Percentiles rank a stretch among this genome's conserved stretches.
phyloP scores from a whole-genome alignment of 2,797 vertebrate genomes.

The Odontamblyopus lacepedii region DNA sequence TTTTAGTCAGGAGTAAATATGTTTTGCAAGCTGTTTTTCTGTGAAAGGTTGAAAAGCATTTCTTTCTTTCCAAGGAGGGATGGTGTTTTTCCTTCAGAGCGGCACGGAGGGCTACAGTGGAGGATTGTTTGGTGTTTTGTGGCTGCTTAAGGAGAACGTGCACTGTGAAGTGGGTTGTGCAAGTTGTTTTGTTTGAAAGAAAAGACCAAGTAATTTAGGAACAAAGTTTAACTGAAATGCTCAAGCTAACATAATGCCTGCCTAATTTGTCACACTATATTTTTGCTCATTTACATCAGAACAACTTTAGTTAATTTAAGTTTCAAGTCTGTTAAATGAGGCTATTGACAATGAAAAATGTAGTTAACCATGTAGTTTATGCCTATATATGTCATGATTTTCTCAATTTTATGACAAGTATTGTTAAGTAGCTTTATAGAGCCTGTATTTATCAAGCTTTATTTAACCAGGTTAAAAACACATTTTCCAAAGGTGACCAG shows the following conservation, averaged over 20 bases:
- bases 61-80: slow-evolving; percentile 39
- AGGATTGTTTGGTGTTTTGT: slow-evolving; percentile 51
- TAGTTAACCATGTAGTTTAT: not conserved
- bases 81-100: slow-evolving; percentile 37
- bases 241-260: not conserved
- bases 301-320: not conserved
- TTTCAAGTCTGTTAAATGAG: not conserved
- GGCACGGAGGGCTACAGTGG: slow-evolving; percentile 46
- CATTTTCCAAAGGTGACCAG: too few relatives aligned
- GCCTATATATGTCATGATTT: too few relatives aligned
- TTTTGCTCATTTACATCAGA: not conserved
- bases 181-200: slow-evolving; percentile 48
- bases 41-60: slow-evolving; percentile 53
- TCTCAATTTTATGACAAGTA: too few relatives aligned
- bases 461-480: too few relatives aligned
- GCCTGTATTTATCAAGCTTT: too few relatives aligned
- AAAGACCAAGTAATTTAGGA: slow-evolving; percentile 29
- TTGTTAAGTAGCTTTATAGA: too few relatives aligned
- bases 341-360: not conserved
- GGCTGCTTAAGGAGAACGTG: slow-evolving; percentile 44
- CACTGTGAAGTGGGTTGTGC: slow-evolving; percentile 37
- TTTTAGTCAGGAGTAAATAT: slow-evolving; percentile 34
- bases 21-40: slow-evolving; percentile 44
- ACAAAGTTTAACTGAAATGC: slow-evolving; percentile 35
- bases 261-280: not conserved